Evolutionary conservation across 2,888 invertebrate species (phyloP).

Genomic region (Itoplectis maculator): DNA sequence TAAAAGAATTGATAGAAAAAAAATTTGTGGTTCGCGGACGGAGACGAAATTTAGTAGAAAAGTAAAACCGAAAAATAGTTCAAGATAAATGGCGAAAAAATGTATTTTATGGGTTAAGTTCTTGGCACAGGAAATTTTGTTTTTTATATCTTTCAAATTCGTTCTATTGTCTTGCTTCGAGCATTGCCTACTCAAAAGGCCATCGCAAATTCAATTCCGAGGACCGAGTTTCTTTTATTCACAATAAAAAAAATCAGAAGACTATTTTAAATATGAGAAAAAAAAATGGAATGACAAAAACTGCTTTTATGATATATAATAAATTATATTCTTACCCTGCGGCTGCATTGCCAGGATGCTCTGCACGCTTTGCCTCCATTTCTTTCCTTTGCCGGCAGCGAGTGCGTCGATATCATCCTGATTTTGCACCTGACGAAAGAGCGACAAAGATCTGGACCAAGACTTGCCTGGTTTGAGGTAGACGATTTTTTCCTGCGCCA

Average conservation of each 20-base stretch:
- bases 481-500: constrained; percentile 73
- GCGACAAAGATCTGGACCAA: constrained; percentile 89
- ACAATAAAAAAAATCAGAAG: too few species aligned
- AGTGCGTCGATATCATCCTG: constrained; percentile 84
- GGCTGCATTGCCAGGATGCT: constrained; percentile 86
- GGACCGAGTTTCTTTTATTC: constrained; percentile 15
- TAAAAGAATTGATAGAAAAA: not conserved
- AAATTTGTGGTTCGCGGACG: not conserved
- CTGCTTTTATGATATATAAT: not conserved
- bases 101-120: constrained; percentile 68
- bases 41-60: not conserved
- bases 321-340: constrained; percentile 81
- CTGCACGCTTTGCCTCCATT: constrained; percentile 86
- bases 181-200: constrained; percentile 80
- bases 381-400: constrained; percentile 85
- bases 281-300: constrained; percentile 13
- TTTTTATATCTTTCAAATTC: constrained; percentile 56
- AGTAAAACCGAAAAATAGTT: constrained; percentile 2
- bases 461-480: constrained; percentile 88
- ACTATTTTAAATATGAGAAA: constrained; percentile 16
- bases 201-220: not conserved
- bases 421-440: constrained; percentile 85
- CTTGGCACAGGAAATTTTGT: constrained; percentile 70
- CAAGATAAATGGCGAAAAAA: constrained; percentile 44
- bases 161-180: constrained; percentile 59